Base-by-base conservation (phyloP, 1,140 invertebrate genomes). In the Antheraea mylitta region DNA sequence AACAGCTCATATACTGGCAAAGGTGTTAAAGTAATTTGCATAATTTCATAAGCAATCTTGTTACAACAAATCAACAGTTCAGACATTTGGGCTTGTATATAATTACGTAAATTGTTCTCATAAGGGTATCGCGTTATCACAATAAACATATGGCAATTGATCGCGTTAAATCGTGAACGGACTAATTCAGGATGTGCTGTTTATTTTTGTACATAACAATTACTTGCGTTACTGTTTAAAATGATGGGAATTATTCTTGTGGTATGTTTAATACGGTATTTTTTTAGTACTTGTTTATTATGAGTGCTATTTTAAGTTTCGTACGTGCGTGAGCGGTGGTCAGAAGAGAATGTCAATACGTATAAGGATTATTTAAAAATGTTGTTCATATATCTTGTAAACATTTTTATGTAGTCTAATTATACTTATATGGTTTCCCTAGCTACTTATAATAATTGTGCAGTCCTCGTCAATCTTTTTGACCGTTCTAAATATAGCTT, bases 101-200 rank as follows among this genome's bases (percentile, higher is more conserved):
- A 45, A 72, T 72, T 75, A 80, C 74, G 68, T 37, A 58, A 64
- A 42, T 72, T 72, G 72, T 84, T 86, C 83, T 77, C 80, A 86
- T 79, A 79, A 78, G 76, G 66, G 72, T 58, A 18, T 62, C 66
- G 74, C 59, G 59, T 45, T 75, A 75, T 73, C 53, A 53, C 10
- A 53, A 68, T 79, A 73, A 81, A 82, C 78, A 80, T 62, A 69
- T 79, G 76, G 64, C 66, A 59, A 58, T 69, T 69, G 71, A 76
- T 78, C 70, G 68, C 76, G 22, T 22, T 58, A 38, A 30, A 68
- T 48, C 37, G 65, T 5, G 70, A 67, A 70, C 66, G 36, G 67
- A 68, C 18, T 58, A 22, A 22, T 36, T 66, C 58, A 59, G 18
- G 53, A 18, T 36, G 48, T 36, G 16, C 37, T 58, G 53, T 30